Conservation (phyloP, 30 jellyfish, hydroid and myxozoan genomes). For the Sanderia malayensis region DNA sequence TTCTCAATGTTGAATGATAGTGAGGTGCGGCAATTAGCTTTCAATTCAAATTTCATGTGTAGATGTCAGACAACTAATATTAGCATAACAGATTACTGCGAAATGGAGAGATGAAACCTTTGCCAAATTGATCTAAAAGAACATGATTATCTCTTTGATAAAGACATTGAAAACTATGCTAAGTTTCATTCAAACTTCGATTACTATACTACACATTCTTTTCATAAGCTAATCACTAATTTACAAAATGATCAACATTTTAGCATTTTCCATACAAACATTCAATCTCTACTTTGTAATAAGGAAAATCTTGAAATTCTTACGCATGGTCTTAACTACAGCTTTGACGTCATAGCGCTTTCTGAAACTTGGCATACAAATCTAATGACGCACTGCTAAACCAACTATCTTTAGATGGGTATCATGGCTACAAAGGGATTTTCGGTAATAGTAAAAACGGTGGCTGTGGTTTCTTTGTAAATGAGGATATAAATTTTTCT, state of each 20-base stretch:
- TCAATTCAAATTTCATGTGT: neutral
- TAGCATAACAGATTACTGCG: neutral
- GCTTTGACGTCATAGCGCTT: slow-evolving; percentile 5
- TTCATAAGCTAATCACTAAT: slow-evolving; percentile 1
- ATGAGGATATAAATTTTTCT: neutral
- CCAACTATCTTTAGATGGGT: slow-evolving; percentile 14
- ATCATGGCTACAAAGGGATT: slow-evolving; percentile 8
- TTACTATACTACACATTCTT: neutral
- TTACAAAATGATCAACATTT: neutral
- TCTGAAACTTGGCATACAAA: slow-evolving; percentile 17
- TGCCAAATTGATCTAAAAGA: neutral
- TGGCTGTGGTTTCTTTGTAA: too few relatives aligned
- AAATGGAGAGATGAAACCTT: neutral
- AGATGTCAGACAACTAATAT: neutral
- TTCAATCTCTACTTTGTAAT: too few relatives aligned
- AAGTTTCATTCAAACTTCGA: neutral
- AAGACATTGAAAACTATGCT: too few relatives aligned
- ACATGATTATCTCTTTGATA: neutral
- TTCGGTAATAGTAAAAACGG: neutral
- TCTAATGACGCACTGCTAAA: neutral
- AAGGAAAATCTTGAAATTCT: too few relatives aligned
- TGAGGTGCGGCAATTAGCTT: slow-evolving; percentile 6
- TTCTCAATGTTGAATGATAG: neutral
- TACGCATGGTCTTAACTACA: slow-evolving; percentile 1
- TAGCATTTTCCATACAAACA: slow-evolving; percentile 11